Base-by-base conservation (phyloP, 1,140 invertebrate species). In the Drosophila repleta region DNA sequence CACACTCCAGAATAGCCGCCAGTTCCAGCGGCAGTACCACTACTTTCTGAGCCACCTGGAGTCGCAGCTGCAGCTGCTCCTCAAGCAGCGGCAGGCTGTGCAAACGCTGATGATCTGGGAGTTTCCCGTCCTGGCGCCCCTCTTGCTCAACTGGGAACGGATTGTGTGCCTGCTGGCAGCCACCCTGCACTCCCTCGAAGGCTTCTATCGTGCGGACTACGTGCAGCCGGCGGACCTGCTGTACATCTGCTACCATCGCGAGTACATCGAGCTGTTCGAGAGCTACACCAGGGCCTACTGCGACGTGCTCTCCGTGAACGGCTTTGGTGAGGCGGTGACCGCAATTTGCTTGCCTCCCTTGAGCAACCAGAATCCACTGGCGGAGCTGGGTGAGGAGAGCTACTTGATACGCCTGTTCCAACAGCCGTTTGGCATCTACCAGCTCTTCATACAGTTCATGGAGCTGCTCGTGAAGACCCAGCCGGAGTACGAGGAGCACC, bases 251-350 rank as follows among this genome's bases (percentile, higher is more conserved):
- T 94, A 95, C 91, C 93, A 94, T 90, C 94, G 95, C 56, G 95
- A 96, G 90, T 95, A 94, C 92, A 94, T 96, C 68, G 93, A 93
- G 69, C 92, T 96, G 32, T 97, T 96, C 84, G 94, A 94, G 82
- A 94, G 93, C 76, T 97, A 97, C 92, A 94, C 96, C 45, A 93
- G 94, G 84, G 92, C 93, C 65, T 93, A 97, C 88, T 96, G 96
- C 90, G 95, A 97, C 93, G 92, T 96, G 60, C 94, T 96, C 21
- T 94, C 94, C 17, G 92, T 94, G 4, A 93, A 93, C 76, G 95
- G 94, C n/a, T 92, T 91, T 43, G 43, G 57, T 0, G 76, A 91
- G 35, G 84, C 83, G 21, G 74, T 72, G 15, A 58, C 66, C 5
- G 56, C 52, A n/a, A 79, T 79, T 48, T 57, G 57, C 20, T 29